A percentile compares a stretch with the other conserved stretches of the same genome.
phyloP scores from a whole-genome alignment of 1,140 invertebrate genomes.

The Dolichoris vasculosae region DNA sequence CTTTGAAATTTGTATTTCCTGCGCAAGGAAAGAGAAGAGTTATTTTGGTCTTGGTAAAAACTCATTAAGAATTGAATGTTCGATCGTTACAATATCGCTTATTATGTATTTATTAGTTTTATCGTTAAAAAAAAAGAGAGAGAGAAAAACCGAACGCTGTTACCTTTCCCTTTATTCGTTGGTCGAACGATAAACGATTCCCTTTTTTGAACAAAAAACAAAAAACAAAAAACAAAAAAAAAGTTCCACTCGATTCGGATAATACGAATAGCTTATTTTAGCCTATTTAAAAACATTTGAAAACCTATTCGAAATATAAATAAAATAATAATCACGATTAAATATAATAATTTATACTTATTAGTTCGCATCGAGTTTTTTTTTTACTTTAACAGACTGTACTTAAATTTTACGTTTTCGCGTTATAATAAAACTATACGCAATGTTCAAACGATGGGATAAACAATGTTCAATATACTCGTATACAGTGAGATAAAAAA shows the following conservation, averaged over 20 bases:
- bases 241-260: slow-evolving; percentile 1
- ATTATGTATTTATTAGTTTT: slow-evolving; percentile 42
- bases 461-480: slow-evolving; percentile 37
- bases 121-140: slow-evolving; percentile 32
- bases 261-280: not conserved
- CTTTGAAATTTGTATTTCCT: slow-evolving; percentile 48
- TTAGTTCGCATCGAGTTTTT: not conserved
- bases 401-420: slow-evolving; percentile 16
- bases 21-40: not conserved
- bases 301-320: no score
- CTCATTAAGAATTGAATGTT: slow-evolving; percentile 50
- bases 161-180: slow-evolving; percentile 22
- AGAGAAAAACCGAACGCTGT: slow-evolving; percentile 16
- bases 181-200: slow-evolving; percentile 10
- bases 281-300: not conserved
- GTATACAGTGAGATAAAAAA: not conserved
- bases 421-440: slow-evolving; percentile 18
- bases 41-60: not conserved
- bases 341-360: not conserved
- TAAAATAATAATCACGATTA: slow-evolving; percentile 7
- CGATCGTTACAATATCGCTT: slow-evolving; percentile 29
- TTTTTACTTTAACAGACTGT: not conserved
- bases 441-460: slow-evolving; percentile 52
- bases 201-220: not conserved
- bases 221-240: no score